These are phyloP conservation scores for Microcaecilia unicolor DNA, from an alignment of 2,797 vertebrate species.

Conservation along the genomic window DNA sequence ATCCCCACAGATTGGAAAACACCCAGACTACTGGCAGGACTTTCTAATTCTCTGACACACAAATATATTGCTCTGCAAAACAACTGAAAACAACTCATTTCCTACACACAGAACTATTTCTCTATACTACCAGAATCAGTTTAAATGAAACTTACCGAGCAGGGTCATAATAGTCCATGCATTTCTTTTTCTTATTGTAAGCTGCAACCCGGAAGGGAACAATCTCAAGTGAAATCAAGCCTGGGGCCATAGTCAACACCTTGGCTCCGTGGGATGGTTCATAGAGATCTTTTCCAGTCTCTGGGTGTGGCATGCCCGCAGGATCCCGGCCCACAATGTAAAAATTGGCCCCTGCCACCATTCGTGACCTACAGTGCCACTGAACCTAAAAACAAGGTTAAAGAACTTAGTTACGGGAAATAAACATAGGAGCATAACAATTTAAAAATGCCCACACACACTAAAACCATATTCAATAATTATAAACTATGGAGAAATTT, in stretches of 20 bases:
- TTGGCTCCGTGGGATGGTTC: constrained; percentile 92
- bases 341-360: constrained; percentile 97
- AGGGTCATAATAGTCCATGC: constrained; percentile 91
- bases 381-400: no score
- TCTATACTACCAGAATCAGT: no score
- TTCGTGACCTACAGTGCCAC: constrained; percentile 94
- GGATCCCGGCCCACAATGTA: constrained; percentile 97
- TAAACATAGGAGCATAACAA: no score
- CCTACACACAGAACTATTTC: no score
- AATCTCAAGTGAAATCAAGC: constrained; percentile 90
- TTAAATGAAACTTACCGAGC: constrained; percentile 71
- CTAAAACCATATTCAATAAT: background rate
- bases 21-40: no score
- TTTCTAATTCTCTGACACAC: no score
- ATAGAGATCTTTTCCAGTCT: constrained; percentile 88
- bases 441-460: background rate
- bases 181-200: constrained; percentile 87
- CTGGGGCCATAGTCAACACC: constrained; percentile 96
- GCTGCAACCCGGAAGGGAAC: constrained; percentile 95
- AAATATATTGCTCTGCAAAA: no score
- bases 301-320: constrained; percentile 91
- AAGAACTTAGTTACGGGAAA: no score
- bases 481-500: no score
- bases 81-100: no score
- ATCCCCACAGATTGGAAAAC: no score